A percentile compares a stretch with the other conserved stretches of the same genome.
phyloP scores from a whole-genome alignment of 2,797 vertebrate genomes.

The Heliangelus exortis region DNA sequence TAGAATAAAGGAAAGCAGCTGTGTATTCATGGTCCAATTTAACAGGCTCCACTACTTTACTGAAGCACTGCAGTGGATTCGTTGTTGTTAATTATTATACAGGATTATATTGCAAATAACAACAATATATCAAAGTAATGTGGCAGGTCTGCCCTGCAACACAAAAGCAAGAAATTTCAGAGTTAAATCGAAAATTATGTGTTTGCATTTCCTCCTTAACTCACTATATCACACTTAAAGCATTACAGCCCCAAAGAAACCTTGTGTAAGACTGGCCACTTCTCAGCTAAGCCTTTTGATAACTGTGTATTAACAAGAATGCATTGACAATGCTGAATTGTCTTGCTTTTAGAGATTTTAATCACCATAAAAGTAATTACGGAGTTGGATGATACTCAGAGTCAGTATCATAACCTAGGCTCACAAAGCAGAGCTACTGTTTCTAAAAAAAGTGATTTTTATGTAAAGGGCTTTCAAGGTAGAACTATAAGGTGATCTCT shows the following conservation, averaged over 20 bases:
- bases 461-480: not conserved
- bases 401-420: not conserved
- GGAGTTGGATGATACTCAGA: not conserved
- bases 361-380: not conserved
- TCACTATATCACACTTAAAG: not conserved
- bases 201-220: slow-evolving; percentile 22
- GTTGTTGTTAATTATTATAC: slow-evolving; percentile 78
- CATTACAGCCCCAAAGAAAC: not conserved
- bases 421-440: not conserved
- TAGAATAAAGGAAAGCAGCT: slow-evolving; percentile 72
- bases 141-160: slow-evolving; percentile 41
- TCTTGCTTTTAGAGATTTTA: not conserved
- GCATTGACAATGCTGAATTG: not conserved
- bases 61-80: slow-evolving; percentile 75
- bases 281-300: not conserved
- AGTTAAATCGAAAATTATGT: slow-evolving; percentile 20
- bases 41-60: slow-evolving; percentile 70
- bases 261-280: not conserved
- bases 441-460: not conserved
- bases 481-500: not conserved
- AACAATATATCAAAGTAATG: slow-evolving; percentile 71
- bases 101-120: slow-evolving; percentile 75
- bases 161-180: slow-evolving; percentile 31
- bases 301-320: not conserved
- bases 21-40: slow-evolving; percentile 69